phyloP scores from a whole-genome alignment of 2,888 invertebrate species.

The Melieria picta region DNA sequence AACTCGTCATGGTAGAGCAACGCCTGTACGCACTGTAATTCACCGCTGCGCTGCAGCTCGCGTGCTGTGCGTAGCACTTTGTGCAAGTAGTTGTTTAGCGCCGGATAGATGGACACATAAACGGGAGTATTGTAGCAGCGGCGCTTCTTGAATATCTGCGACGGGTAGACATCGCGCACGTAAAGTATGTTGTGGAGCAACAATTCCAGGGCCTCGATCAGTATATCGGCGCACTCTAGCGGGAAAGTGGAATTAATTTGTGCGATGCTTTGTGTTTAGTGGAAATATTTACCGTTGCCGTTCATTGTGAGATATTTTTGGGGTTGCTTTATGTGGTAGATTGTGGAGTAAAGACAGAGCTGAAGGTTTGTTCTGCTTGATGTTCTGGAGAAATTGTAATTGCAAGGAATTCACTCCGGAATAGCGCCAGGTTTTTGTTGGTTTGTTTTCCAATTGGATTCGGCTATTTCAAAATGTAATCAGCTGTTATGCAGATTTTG shows the following conservation, averaged over 20 bases:
- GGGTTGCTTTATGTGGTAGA: not conserved
- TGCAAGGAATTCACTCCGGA: no score
- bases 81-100: conserved; percentile 57
- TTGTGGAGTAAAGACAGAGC: not conserved
- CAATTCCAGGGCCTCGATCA: conserved; percentile 62
- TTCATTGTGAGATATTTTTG: not conserved
- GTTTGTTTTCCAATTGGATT: no score
- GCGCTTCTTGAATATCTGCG: conserved; percentile 60
- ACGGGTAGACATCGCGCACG: conserved; percentile 59
- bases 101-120: conserved; percentile 58
- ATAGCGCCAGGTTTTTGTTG: no score
- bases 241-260: not conserved
- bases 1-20: conserved; percentile 51
- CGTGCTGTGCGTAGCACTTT: conserved; percentile 53
- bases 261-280: not conserved
- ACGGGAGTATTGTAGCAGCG: conserved; percentile 60
- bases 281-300: no score
- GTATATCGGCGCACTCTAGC: conserved; percentile 46
- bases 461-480: no score
- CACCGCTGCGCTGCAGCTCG: conserved; percentile 46
- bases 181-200: conserved; percentile 61
- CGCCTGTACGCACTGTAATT: conserved; percentile 54
- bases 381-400: no score
- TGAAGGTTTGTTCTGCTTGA: no score
- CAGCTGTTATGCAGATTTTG: no score